A percentile compares a stretch with the other conserved stretches of the same genome.
phyloP scores from a whole-genome alignment of 2,113 vertebrate genomes.

The Empidonax traillii region DNA sequence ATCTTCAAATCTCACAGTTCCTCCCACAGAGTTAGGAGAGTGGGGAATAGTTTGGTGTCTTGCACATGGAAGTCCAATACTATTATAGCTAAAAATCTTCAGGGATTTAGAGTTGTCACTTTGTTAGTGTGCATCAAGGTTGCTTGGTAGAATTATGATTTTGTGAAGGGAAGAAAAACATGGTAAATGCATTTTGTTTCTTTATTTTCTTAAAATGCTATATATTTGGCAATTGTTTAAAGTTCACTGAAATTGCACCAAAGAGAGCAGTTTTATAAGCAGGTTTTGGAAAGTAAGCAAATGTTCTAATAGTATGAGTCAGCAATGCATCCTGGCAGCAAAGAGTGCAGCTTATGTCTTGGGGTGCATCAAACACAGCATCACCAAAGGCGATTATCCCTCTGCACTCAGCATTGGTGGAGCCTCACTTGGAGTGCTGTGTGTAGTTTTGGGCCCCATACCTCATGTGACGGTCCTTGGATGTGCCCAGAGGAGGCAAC shows the following conservation, averaged over 20 bases:
- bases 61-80: not conserved
- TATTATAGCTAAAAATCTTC: not conserved
- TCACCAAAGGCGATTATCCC: not conserved
- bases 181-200: not conserved
- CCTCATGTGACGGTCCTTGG: not conserved
- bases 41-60: not conserved
- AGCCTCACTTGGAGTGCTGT: fast-evolving
- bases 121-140: not conserved
- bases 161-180: not conserved
- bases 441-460: not conserved
- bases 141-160: not conserved
- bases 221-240: not conserved
- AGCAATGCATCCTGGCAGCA: not conserved
- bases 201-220: not conserved
- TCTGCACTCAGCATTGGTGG: fast-evolving
- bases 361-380: not conserved
- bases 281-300: not conserved
- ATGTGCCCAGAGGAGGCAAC: not conserved
- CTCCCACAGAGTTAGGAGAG: not conserved
- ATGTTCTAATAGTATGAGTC: not conserved
- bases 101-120: not conserved
- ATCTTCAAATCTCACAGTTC: not conserved
- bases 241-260: not conserved
- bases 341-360: not conserved
- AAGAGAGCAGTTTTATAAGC: not conserved